These are phyloP conservation scores for Homarus americanus DNA, from an alignment of 1,140 invertebrate genomes.

Conservation along the genomic window DNA sequence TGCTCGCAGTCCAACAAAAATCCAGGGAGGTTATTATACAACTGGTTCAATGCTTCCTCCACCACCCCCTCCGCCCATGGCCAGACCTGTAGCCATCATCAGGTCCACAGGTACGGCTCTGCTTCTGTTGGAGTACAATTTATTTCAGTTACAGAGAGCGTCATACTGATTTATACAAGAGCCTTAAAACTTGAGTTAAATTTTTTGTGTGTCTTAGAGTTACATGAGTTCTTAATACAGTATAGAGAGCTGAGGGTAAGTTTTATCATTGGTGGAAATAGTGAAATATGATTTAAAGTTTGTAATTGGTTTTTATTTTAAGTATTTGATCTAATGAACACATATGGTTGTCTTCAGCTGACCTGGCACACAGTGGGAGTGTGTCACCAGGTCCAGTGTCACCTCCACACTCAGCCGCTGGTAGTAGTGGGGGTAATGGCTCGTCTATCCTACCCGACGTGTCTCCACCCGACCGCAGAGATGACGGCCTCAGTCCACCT, in stretches of 20 bases:
- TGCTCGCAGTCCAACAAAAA: conserved; percentile 78
- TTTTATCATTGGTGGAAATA: no score
- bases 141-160: no score
- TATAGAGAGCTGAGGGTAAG: no score
- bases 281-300: no score
- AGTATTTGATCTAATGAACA: background rate
- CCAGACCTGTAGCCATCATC: conserved; percentile 96
- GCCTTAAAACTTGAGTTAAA: no score
- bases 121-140: no score
- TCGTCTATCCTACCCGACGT: conserved; percentile 89
- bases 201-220: no score
- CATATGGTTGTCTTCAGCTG: conserved; percentile 57
- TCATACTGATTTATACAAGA: no score
- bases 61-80: conserved; percentile 95
- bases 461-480: conserved; percentile 85
- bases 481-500: conserved; percentile 84
- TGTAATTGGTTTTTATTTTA: no score
- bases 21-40: conserved; percentile 85
- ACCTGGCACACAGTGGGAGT: conserved; percentile 75
- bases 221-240: no score
- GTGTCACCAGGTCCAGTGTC: conserved; percentile 77
- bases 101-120: conserved; percentile 87
- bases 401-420: conserved; percentile 81
- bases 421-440: conserved; percentile 84
- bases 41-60: conserved; percentile 93